Evolutionary conservation across 2,888 invertebrate genomes (phyloP).

Genomic region (Ophion ellenae): DNA sequence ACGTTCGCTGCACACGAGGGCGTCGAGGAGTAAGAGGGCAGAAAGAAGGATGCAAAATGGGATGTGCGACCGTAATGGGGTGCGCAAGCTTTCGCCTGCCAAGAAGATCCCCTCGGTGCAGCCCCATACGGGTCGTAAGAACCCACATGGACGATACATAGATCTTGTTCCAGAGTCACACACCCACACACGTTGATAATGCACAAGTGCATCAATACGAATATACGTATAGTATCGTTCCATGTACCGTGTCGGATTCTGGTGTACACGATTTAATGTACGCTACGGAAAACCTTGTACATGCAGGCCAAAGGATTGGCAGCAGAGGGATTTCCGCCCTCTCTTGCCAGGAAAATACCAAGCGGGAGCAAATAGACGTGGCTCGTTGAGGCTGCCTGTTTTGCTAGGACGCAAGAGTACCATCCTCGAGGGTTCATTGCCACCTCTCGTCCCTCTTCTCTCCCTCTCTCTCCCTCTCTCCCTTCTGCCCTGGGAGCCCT

Average conservation of each 20-base stretch:
- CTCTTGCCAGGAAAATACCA: constrained; percentile 57
- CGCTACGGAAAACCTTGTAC: constrained; percentile 30
- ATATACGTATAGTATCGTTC: constrained; percentile 31
- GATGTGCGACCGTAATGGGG: constrained; percentile 62
- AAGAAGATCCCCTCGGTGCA: constrained; percentile 57
- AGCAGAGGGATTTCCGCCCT: constrained; percentile 37
- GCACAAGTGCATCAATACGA: constrained; percentile 23
- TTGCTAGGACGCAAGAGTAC: constrained; percentile 30
- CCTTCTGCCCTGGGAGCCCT: constrained; percentile 6
- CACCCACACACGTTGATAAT: constrained; percentile 5
- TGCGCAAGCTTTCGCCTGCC: constrained; percentile 63
- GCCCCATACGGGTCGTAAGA: constrained; percentile 49
- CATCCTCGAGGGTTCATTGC: constrained; percentile 54
- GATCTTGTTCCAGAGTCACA: constrained; percentile 13
- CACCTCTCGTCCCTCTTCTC: constrained; percentile 19
- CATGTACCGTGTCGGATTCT: constrained; percentile 25
- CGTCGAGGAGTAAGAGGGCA: not conserved
- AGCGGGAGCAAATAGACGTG: constrained; percentile 42
- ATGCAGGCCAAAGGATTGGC: constrained; percentile 45
- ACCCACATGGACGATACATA: constrained; percentile 53
- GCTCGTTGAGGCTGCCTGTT: constrained; percentile 44
- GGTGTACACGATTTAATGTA: constrained; percentile 21
- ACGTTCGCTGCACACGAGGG: not conserved
- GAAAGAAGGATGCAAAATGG: constrained; percentile 38
- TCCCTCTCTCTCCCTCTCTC: constrained; percentile 18